Base-by-base conservation (phyloP, 2,888 invertebrate genomes). In the Plagodis dolabraria region DNA sequence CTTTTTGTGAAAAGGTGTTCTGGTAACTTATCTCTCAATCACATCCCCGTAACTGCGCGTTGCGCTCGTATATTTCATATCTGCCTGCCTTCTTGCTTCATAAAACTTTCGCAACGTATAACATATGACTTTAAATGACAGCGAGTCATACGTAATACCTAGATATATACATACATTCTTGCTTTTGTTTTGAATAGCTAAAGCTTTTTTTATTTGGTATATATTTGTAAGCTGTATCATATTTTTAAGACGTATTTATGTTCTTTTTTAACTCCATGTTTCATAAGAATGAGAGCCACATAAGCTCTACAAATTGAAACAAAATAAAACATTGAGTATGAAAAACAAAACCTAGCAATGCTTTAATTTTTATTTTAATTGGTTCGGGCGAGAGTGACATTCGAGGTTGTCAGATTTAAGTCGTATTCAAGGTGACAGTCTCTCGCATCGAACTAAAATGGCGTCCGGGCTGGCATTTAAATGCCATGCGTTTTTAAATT, bases 401-500 rank as follows among this genome's bases (percentile, higher is more conserved):
- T 92, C 86, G 87, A 86, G 82, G 87, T 84, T 92, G 92, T 92
- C 91, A 92, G 91, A 92, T 92, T 92, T 92, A 91, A 89, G 89
- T 87, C 86, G 86, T 77, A 82, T 85, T 89, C 91, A 92, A 92
- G 92, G 92, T 85, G 89, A 91, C 88, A 90, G 88, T 86, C 88
- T 86, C 86, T 87, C 83, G 81, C 80, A 79, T 83, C 85, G 87
- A 79, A 80, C 85, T 83, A 87, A 90, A 89, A 90, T 89, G 91
- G 92, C 91, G 90, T 77, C 85, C 76, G 79, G 76, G 82, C 82
- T 92, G 92, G 87, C 91, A 92, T 92, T 92, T 92, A 92, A 92
- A 92, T 92, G 92, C 91, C 92, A 92, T 88, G 85, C 87, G 84
- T 91, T 92, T 92, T 92, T 91, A 90, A 87, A 91, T 86, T 87